A percentile compares a stretch with the other conserved stretches of the same genome.
Evolutionary conservation across 2,797 vertebrate species (phyloP).

Genomic region (Syngnathus acus): DNA sequence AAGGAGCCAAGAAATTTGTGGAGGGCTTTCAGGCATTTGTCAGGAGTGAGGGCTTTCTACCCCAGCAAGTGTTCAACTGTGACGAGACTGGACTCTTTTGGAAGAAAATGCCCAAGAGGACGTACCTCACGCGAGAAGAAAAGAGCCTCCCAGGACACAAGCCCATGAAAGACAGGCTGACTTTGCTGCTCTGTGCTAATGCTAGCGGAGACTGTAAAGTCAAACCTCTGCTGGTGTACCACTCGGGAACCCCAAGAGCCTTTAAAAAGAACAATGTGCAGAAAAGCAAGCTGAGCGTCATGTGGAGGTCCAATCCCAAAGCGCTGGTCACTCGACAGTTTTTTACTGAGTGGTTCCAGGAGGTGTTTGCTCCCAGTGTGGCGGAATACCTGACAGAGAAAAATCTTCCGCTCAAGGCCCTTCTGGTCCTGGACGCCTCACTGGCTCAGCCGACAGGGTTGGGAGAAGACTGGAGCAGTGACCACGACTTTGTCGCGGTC

Average conservation of each 20-base stretch:
- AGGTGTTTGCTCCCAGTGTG: slow-evolving; percentile 15
- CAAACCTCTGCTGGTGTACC: slow-evolving; percentile 36
- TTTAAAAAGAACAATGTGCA: slow-evolving; percentile 21
- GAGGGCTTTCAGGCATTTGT: neutral
- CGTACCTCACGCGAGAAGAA: slow-evolving; percentile 29
- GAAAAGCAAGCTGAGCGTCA: slow-evolving; percentile 4
- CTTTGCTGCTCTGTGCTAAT: slow-evolving; percentile 31
- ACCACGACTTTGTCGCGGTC: neutral
- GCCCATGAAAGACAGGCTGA: slow-evolving; percentile 30
- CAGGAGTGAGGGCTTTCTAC: slow-evolving; percentile 4
- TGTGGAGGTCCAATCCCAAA: slow-evolving; percentile 11
- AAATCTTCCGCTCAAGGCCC: slow-evolving; percentile 21
- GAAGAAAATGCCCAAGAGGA: slow-evolving; percentile 33
- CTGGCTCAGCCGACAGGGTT: neutral
- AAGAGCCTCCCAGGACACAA: slow-evolving; percentile 14
- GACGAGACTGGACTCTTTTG: slow-evolving; percentile 43
- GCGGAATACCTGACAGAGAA: slow-evolving; percentile 25
- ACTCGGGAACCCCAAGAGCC: slow-evolving; percentile 18
- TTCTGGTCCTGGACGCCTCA: slow-evolving; percentile 27
- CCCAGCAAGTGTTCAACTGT: slow-evolving; percentile 31
- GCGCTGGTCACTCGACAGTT: slow-evolving; percentile 8
- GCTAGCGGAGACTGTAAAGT: slow-evolving; percentile 39
- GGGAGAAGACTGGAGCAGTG: neutral
- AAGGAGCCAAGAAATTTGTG: slow-evolving; percentile 1
- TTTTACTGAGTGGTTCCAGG: slow-evolving; percentile 36